phyloP scores from a whole-genome alignment of 2,888 invertebrate species.

The Xylocampa areola region DNA sequence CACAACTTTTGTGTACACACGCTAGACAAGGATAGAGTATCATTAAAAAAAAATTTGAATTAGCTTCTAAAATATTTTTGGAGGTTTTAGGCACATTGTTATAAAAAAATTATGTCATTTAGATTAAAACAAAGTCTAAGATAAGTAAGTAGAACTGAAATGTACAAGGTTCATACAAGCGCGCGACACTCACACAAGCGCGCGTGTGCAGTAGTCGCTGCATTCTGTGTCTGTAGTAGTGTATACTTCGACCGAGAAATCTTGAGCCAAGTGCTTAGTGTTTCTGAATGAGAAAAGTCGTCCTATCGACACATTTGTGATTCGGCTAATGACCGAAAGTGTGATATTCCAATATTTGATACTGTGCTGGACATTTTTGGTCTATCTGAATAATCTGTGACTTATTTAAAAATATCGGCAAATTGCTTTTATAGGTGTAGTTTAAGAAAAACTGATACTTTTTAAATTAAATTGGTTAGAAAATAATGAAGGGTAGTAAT shows the following conservation, averaged over 20 bases:
- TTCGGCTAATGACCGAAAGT: conserved; percentile 2
- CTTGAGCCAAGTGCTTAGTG: conserved; percentile 59
- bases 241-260: conserved; percentile 66
- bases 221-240: conserved; percentile 78
- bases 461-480: not conserved
- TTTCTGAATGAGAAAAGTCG: conserved; percentile 31
- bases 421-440: not conserved
- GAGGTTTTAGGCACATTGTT: conserved; percentile 22
- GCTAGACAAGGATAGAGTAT: conserved; percentile 64
- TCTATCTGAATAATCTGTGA: too few relatives aligned
- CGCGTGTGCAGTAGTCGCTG: conserved; percentile 74
- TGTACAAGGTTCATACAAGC: conserved; percentile 85
- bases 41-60: conserved; percentile 31
- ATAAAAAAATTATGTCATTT: conserved; percentile 65
- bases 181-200: conserved; percentile 78
- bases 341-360: too few relatives aligned
- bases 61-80: conserved; percentile 28
- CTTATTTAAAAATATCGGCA: not conserved
- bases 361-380: too few relatives aligned
- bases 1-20: conserved; percentile 64
- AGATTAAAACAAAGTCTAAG: conserved; percentile 75
- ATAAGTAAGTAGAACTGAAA: conserved; percentile 83
- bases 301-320: conserved; percentile 8
- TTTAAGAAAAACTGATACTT: not conserved
- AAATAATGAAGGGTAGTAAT: not conserved